phyloP scores from a whole-genome alignment of 2,113 vertebrate genomes.

The Macheiramphus alcinus region DNA sequence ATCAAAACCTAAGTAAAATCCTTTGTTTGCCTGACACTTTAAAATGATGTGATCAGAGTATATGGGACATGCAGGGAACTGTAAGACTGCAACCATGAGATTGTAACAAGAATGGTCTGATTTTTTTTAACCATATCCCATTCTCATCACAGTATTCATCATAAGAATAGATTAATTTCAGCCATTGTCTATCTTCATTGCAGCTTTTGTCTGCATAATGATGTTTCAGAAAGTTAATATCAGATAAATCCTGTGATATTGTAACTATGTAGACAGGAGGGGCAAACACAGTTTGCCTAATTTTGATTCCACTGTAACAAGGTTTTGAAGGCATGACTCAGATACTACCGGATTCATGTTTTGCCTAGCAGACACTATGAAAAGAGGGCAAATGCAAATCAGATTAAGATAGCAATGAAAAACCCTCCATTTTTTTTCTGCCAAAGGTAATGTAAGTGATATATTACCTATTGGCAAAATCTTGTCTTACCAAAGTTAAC shows the following conservation, averaged over 20 bases:
- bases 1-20: neutral
- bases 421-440: neutral
- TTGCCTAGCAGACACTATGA: neutral
- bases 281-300: neutral
- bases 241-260: neutral
- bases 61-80: neutral
- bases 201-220: conserved; percentile 7
- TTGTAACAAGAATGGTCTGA: neutral
- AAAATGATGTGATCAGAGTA: neutral
- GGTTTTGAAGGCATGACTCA: neutral
- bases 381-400: neutral
- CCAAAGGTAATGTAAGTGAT: neutral
- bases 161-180: conserved; percentile 26
- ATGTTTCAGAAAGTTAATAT: neutral
- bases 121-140: conserved; percentile 13
- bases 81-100: conserved; percentile 1
- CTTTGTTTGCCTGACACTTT: conserved; percentile 9
- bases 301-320: neutral
- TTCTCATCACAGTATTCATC: conserved; percentile 12
- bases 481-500: neutral
- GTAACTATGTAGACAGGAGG: neutral
- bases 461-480: neutral
- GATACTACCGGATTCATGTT: neutral
- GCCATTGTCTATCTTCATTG: neutral
- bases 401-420: neutral